Evolutionary conservation across 2,797 vertebrate species (phyloP).

Genomic region (Malurus leucopterus): DNA sequence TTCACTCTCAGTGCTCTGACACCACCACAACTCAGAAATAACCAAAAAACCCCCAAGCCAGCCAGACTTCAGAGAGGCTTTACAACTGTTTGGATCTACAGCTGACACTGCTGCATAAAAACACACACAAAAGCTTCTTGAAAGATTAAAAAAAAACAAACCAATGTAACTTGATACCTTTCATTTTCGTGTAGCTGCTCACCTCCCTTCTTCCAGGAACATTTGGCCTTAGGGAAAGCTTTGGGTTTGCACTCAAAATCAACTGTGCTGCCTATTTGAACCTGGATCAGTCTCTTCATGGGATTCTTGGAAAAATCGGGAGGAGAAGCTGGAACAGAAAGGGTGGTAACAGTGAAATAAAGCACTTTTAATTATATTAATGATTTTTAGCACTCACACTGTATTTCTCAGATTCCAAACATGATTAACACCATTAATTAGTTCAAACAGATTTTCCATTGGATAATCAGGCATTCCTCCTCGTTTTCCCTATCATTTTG

Average conservation of each 20-base stretch:
- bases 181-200: conserved; percentile 83
- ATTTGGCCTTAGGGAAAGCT: conserved; percentile 88
- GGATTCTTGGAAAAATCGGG: conserved; percentile 89
- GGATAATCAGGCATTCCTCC: not conserved
- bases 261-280: conserved; percentile 85
- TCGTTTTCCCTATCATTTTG: not conserved
- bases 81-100: not conserved
- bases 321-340: conserved; percentile 78
- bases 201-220: conserved; percentile 89
- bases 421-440: not conserved
- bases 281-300: conserved; percentile 84
- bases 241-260: conserved; percentile 90
- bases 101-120: not conserved
- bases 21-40: not conserved
- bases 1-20: not conserved
- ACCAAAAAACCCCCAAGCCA: not conserved
- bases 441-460: not conserved
- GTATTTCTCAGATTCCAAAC: not conserved
- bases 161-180: conserved; percentile 76
- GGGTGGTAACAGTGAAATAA: not conserved
- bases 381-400: not conserved
- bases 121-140: not conserved
- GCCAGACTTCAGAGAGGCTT: not conserved
- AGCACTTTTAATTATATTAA: not conserved
- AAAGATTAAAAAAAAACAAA: conserved; percentile 15